Percentiles rank a stretch among this genome's conserved stretches.
phyloP scores from a whole-genome alignment of 1,140 invertebrate species.

The Brachionus koreanus region DNA sequence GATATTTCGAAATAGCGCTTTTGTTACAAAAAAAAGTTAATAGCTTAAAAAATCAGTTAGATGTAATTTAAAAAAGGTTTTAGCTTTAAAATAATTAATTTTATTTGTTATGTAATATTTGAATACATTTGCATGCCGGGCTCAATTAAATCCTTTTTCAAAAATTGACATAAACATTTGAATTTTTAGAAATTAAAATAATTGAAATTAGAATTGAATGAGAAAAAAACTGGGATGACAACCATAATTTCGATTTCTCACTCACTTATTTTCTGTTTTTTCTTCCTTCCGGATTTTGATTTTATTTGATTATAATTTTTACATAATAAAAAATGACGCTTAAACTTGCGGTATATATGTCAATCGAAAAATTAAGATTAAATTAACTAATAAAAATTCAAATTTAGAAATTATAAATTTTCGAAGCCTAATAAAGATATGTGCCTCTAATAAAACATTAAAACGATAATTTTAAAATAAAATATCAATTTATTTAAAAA shows the following conservation, averaged over 20 bases:
- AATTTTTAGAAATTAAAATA: not conserved
- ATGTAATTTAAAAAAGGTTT: not conserved
- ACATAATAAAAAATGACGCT: not conserved
- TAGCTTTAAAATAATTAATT: not conserved
- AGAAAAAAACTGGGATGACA: too few relatives aligned
- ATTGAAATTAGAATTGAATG: too few relatives aligned
- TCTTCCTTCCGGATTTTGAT: not conserved
- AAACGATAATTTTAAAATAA: not conserved
- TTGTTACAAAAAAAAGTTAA: not conserved
- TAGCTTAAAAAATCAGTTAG: not conserved
- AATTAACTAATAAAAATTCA: not conserved
- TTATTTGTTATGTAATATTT: not conserved
- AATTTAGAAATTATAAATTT: not conserved
- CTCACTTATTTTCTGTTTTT: too few relatives aligned
- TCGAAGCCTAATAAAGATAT: not conserved
- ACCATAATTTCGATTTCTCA: not conserved
- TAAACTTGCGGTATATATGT: not conserved
- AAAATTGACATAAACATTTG: not conserved
- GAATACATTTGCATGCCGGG: not conserved
- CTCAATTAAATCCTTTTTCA: not conserved
- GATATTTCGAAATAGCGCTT: not conserved
- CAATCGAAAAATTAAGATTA: not conserved
- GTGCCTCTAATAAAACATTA: not conserved
- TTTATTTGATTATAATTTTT: not conserved
- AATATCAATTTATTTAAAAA: not conserved